Base-by-base conservation (phyloP, 2,888 invertebrate species). In the Troides oblongomaculatus region DNA sequence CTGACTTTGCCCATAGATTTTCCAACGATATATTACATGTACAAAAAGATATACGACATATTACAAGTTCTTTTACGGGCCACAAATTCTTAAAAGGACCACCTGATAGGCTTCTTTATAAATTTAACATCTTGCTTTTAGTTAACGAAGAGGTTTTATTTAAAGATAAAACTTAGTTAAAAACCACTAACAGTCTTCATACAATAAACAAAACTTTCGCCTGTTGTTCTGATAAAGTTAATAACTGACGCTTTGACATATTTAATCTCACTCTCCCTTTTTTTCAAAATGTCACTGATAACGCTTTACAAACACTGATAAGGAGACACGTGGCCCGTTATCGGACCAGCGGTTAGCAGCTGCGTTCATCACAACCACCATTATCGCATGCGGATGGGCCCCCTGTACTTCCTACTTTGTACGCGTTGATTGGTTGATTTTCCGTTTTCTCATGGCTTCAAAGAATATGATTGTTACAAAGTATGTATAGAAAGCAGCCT, bases 321-420 rank as follows among this genome's bases (percentile, higher is more conserved):
- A 12, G 68, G 62, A 53, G 73, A 73, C 77, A 77, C 78, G 77
- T 76, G 81, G 72, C 65, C 30, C 70, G 72, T 81, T 82, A 83
- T 83, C 81, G 74, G 70, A 67, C 70, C 39, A 59, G 71, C 75
- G 74, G 77, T 75, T 64, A 72, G 76, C 76, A 77, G 76, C 77
- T 79, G 79, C 74, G 73, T 72, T 75, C 76, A 78, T 79, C 77
- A 79, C 74, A 75, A 76, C 69, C 75, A 72, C 75, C 74, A 76
- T 79, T 79, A 77, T 80, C 71, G 69, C 56, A 63, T 74, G 75
- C 80, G 79, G 76, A 79, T 81, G 79, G 70, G 72, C 36, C 68
- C 74, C 74, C 68, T 69, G 72, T 72, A 78, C 78, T 81, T 82
- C 83, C 82, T 80, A 80, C 73, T 76, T 78, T 69, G 72, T 72